Conservation (phyloP, 2,797 vertebrate species). For the Sebastes nivosus region DNA sequence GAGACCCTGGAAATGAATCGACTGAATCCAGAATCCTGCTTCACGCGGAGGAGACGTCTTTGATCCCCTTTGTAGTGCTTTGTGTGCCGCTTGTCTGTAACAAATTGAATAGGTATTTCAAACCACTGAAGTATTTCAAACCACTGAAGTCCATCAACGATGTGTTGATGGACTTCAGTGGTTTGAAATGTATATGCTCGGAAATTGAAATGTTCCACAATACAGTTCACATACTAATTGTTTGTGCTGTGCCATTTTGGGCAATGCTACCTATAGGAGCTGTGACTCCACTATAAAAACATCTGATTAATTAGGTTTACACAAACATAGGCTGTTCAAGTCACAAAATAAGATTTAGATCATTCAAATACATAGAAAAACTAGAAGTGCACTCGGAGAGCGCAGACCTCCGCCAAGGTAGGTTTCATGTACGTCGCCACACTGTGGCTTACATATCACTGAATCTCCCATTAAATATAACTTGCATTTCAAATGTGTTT, state of each 20-base stretch:
- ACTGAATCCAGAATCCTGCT: slow-evolving; percentile 85
- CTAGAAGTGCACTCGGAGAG: no score
- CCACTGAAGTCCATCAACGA: no score
- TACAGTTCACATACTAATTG: slow-evolving; percentile 31
- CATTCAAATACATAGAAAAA: no score
- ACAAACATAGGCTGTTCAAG: neutral
- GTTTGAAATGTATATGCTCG: neutral
- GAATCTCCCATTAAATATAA: no score
- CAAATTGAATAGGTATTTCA: neutral
- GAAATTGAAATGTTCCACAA: neutral
- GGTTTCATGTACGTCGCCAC: no score
- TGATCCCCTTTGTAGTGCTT: slow-evolving; percentile 37
- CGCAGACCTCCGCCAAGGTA: no score
- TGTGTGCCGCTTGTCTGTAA: neutral
- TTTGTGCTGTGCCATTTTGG: neutral
- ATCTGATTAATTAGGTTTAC: neutral
- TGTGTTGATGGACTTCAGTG: neutral
- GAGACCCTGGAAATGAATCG: slow-evolving; percentile 88
- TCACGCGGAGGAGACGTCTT: slow-evolving; percentile 72
- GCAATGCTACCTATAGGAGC: neutral
- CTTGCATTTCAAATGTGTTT: no score
- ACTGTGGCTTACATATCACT: no score
- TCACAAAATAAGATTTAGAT: neutral
- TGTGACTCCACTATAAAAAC: neutral
- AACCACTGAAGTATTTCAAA: no score